These are phyloP conservation scores for Eulemur coronatus DNA, from an alignment of 2,797 vertebrate species.

Conservation along the genomic window DNA sequence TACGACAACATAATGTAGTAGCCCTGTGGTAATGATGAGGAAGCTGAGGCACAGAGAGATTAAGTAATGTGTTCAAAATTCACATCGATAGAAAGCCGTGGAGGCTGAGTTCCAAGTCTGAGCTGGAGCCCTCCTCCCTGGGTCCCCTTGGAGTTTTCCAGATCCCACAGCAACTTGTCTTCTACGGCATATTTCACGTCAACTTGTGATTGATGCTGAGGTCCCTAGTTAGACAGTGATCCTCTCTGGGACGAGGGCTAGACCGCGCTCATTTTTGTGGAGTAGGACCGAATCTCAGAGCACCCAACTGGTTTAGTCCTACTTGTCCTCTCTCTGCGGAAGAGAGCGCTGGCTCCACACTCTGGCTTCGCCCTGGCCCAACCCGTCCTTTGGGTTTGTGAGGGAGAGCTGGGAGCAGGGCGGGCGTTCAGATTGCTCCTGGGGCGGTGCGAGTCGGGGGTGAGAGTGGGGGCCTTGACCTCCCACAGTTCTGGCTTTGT, in stretches of 20 bases:
- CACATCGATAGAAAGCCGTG: neutral
- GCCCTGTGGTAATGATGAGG: neutral
- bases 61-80: neutral
- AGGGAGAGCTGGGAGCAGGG: neutral
- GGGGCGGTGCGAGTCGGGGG: neutral
- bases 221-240: neutral
- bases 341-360: neutral
- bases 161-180: neutral
- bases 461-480: neutral
- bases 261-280: neutral
- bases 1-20: too few relatives aligned
- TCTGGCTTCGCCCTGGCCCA: neutral
- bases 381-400: neutral
- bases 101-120: neutral
- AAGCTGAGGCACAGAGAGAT: neutral
- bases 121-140: neutral
- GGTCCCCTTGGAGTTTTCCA: neutral
- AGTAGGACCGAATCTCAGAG: neutral
- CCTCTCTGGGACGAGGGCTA: neutral
- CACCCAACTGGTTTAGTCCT: neutral
- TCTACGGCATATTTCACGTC: fast-evolving
- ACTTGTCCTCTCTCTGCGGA: neutral
- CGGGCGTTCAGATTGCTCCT: neutral
- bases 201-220: neutral
- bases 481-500: neutral